phyloP scores from a whole-genome alignment of 2,888 invertebrate species.

The Sphinx pinastri region DNA sequence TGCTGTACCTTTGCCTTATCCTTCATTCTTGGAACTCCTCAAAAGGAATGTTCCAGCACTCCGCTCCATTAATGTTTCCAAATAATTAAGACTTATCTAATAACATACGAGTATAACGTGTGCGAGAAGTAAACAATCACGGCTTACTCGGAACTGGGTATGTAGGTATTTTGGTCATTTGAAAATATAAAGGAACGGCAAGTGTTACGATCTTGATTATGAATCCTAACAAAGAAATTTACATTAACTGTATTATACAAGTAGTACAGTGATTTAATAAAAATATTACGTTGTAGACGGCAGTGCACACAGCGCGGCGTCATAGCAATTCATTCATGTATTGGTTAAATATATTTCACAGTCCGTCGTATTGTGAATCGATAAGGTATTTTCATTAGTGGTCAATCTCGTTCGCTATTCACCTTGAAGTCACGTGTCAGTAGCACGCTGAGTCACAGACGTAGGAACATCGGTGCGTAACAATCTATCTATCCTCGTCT shows the following conservation, averaged over 20 bases:
- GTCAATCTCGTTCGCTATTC: constrained; percentile 48
- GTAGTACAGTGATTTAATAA: background rate
- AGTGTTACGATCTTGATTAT: background rate
- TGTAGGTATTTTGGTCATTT: background rate
- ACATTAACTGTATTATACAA: background rate
- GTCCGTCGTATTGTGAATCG: constrained; percentile 29
- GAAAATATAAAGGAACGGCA: background rate
- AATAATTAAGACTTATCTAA: background rate
- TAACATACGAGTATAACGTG: background rate
- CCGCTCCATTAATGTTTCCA: constrained; percentile 4
- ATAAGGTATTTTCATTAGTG: constrained; percentile 39
- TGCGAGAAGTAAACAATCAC: constrained; percentile 7
- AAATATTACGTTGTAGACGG: background rate
- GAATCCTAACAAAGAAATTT: background rate
- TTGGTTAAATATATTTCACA: constrained; percentile 9
- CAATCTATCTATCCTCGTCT: constrained; percentile 33
- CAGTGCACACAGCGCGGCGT: background rate
- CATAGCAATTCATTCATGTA: background rate
- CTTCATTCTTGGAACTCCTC: background rate
- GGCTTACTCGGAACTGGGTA: background rate
- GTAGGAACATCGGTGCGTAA: constrained; percentile 40
- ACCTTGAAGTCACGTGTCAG: constrained; percentile 72
- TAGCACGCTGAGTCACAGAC: constrained; percentile 57
- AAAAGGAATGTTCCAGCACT: constrained; percentile 1
- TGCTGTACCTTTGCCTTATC: background rate